Base-by-base conservation (phyloP, 30 jellyfish, hydroid and myxozoan species). In the Sanderia malayensis region DNA sequence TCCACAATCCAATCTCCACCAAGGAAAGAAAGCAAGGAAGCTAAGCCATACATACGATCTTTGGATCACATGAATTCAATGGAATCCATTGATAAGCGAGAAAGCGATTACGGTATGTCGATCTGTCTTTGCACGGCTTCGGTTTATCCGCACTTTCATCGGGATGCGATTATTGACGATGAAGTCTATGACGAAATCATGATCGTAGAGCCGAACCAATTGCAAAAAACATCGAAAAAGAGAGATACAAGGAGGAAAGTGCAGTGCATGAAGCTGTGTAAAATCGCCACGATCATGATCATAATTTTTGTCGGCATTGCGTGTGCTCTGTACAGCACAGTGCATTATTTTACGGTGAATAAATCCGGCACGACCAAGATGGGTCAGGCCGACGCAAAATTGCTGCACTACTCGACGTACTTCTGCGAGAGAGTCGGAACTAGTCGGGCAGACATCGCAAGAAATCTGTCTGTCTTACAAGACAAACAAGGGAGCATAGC, bases 341-440 rank as follows among this genome's bases (percentile, higher is more conserved):
- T 64, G 4, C 87, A 76, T 45, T 76, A 61, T 31, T 76, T 76
- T 79, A 62, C 47, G 46, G 61, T 62, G 24, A 76, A 76, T 55
- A 76, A 76, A 61, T 26, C 55, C 18, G 73, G 73, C 18, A 52
- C 46, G 0, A 79, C 87, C 0, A 10, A 26, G 63, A 76, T 76
- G 87, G 28, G 49, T 1, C 61, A 72, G 22, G 96, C 90, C 10
- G 96, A 87, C 59, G 94, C 73, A 23, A 71, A 72, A 31, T 30
- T 87, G 29, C 31, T 87, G 61, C 80, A 64, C 31, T 87, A 74
- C 70, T 87, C 94, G 13, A 63, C 96, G 32, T 67, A 63, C 31
- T 87, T 87, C 52, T 87, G 96, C 44, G 81, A 68, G 45, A 45
- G 78, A 30, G 47, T 73, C 64, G 45, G 32, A 28, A 45, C 79